These are phyloP conservation scores for Dendrophyllia cribrosa DNA, from an alignment of 64 coral and sea anemone genomes.

Conservation along the genomic window DNA sequence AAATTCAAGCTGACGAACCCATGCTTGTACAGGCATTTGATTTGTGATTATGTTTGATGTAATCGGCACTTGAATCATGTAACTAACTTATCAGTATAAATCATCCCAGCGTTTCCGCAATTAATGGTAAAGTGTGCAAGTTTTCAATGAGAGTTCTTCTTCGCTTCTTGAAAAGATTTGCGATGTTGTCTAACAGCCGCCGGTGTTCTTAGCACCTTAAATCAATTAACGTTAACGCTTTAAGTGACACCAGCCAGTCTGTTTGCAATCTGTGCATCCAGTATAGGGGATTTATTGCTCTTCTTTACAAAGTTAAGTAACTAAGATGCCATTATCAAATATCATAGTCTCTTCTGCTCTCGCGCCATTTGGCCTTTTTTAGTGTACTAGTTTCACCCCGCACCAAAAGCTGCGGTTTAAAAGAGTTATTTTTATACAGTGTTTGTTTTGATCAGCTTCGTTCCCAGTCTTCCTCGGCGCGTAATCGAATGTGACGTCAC, in stretches of 20 bases:
- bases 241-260: slow-evolving; percentile 27
- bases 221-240: slow-evolving; percentile 14
- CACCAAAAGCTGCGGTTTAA: no score
- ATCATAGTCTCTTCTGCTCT: not conserved
- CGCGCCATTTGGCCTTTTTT: no score
- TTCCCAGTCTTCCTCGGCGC: no score
- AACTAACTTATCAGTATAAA: not conserved
- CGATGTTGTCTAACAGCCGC: not conserved
- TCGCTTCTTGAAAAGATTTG: slow-evolving; percentile 1
- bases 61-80: not conserved
- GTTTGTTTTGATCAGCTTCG: no score
- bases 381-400: no score
- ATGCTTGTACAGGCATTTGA: no score
- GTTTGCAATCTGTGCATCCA: not conserved
- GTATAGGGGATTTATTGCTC: not conserved
- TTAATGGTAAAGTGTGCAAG: not conserved
- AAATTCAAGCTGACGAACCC: no score
- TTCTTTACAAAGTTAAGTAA: not conserved
- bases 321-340: not conserved
- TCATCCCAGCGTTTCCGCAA: not conserved
- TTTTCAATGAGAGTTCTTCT: not conserved
- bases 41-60: no score
- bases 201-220: slow-evolving; percentile 12
- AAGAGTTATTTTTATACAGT: no score
- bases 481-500: no score